Conservation (phyloP, 2,797 vertebrate genomes). For the Microcaecilia unicolor region DNA sequence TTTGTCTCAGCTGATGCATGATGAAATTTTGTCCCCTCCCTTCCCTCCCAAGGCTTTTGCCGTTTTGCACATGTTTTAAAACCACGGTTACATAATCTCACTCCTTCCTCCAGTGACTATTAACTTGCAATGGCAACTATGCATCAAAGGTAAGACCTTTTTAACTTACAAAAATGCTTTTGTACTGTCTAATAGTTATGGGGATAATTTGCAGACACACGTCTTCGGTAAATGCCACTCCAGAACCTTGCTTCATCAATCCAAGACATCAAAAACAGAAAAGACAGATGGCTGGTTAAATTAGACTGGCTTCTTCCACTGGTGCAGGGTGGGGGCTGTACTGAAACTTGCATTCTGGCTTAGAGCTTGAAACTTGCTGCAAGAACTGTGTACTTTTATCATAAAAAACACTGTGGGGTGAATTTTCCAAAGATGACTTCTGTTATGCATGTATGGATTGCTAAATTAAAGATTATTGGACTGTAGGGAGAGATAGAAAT, state of each 20-base stretch:
- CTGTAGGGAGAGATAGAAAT: conserved; percentile 12
- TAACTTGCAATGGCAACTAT: conserved; percentile 13
- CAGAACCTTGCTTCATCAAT: conserved; percentile 10
- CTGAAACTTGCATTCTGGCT: background rate
- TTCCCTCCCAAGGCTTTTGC: background rate
- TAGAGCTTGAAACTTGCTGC: background rate
- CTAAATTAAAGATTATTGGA: conserved; percentile 12
- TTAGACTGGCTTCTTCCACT: background rate
- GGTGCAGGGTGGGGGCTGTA: background rate
- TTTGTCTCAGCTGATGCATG: conserved; percentile 19
- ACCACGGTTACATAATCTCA: conserved; percentile 10
- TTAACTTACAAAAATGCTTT: conserved; percentile 1
- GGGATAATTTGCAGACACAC: background rate
- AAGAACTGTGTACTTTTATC: conserved; percentile 7
- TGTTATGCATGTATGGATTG: conserved; percentile 10
- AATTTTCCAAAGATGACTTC: conserved; percentile 8
- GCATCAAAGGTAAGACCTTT: conserved; percentile 24
- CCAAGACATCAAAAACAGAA: background rate
- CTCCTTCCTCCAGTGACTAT: conserved; percentile 8
- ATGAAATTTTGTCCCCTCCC: conserved; percentile 19
- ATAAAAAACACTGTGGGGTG: conserved; percentile 3
- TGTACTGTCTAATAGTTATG: background rate
- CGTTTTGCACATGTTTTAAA: conserved; percentile 10
- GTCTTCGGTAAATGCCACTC: background rate
- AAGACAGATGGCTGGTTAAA: background rate